Percentiles rank a stretch among this genome's conserved stretches.
phyloP scores from a whole-genome alignment of 2,888 invertebrate genomes.

The Slavum lentiscoides region DNA sequence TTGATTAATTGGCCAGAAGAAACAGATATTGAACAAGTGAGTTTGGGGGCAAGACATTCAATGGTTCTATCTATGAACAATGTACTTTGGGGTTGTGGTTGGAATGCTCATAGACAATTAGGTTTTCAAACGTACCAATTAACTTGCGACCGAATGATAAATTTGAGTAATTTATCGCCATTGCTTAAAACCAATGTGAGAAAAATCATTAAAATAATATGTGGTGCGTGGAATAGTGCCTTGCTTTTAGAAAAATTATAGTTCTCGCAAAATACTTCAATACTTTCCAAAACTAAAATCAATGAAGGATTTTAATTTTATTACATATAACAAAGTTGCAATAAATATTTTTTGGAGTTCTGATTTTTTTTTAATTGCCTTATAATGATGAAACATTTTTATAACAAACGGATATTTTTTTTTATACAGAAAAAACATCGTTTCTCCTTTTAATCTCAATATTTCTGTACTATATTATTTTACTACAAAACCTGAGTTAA shows the following conservation, averaged over 20 bases:
- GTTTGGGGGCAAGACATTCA: slow-evolving; percentile 79
- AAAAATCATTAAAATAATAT: slow-evolving; percentile 40
- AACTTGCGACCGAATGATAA: slow-evolving; percentile 50
- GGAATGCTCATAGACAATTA: slow-evolving; percentile 63
- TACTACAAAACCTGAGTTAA: no score
- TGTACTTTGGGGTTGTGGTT: slow-evolving; percentile 73
- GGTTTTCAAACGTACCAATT: slow-evolving; percentile 44
- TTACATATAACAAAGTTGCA: neutral
- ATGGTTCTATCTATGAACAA: slow-evolving; percentile 67
- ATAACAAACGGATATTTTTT: no score
- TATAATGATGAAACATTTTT: no score
- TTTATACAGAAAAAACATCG: no score
- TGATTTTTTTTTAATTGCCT: neutral
- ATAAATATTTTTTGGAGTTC: neutral
- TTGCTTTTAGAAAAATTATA: slow-evolving; percentile 26
- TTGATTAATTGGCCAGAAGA: slow-evolving; percentile 59
- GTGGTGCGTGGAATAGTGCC: slow-evolving; percentile 45
- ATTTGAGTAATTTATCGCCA: slow-evolving; percentile 45
- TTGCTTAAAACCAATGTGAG: slow-evolving; percentile 24
- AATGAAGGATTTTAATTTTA: neutral
- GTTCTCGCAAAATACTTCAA: no score
- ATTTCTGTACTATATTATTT: no score
- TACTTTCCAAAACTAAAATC: neutral
- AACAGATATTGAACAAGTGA: slow-evolving; percentile 63
- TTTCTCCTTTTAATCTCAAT: no score